Evolutionary conservation across 2,888 invertebrate species (phyloP), one percentile per base, ranked within the genome.

Genomic region (Drosophila kuntzei): DNA sequence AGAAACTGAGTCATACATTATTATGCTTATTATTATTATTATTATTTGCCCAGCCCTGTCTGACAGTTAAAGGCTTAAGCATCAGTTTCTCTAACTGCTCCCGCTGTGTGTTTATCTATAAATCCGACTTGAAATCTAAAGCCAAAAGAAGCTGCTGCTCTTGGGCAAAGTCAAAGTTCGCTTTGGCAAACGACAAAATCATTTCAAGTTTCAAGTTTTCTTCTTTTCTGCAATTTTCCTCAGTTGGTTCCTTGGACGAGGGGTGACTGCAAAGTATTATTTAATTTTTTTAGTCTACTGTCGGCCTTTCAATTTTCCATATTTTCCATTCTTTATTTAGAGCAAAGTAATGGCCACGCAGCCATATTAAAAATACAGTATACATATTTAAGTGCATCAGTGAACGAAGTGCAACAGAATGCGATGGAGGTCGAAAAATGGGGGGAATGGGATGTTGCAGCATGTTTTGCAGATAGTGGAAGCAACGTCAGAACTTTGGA

Each of bases 301-400:
- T 50, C 62, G 61, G 65, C 64, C 71, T 85, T 84, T 85, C 67
- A 78, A 69, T 71, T 84, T 75, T 61, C 64, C 61, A 47, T 64
- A 53, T 61, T 70, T 61, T 70, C 16, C 47, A 37, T 63, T 65
- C 55, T 50, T 74, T 77, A 65, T 74, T 74, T 63, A 64, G 60
- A 43, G 58, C 70, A 64, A 82, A 83, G 74, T 83, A 87, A 87
- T 87, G 88, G 77, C 82, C 44, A 61, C 59, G 76, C 76, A 67
- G 76, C 70, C 71, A 65, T 85, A 83, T 85, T 83, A 85, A 83
- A 83, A 85, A 87, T 77, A 72, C 65, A 66, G 68, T 67, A 77
- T 79, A 77, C 86, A 85, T 85, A 82, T 87, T 85, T 82, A 85
- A 84, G 86, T 77, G 80, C 83, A 88, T 62, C 64, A 61, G n/a